Base-by-base conservation (phyloP, 2,888 invertebrate genomes). In the Cheilosia soror region DNA sequence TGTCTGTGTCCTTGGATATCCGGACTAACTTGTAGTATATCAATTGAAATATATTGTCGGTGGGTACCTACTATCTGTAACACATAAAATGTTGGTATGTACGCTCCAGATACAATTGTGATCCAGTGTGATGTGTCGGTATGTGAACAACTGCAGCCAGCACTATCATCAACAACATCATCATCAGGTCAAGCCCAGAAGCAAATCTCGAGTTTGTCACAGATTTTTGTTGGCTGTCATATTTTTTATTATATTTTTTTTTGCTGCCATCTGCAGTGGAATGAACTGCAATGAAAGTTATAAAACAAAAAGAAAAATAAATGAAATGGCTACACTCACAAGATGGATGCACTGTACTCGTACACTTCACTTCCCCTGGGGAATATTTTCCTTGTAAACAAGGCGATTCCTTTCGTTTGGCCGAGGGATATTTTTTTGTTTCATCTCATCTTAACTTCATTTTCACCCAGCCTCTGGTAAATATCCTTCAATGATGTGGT, bases 231-330 rank as follows among this genome's bases (percentile, higher is more conserved):
- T 55, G 42, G 47, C 44, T 15, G 44, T n/a, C 15, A 44, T 55
- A 37, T 7, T 7, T 58, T 33, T 27, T 57, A 57, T 27, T n/a
- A 33, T 25, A 33, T 25, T 66, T 55, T 69, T 13, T 51, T 58
- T 49, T 55, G 40, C 57, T 73, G 68, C 13, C 62, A 73, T 78
- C 63, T 78, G 82, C 71, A 83, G 72, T 72, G 71, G 77, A 72
- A 72, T 66, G 82, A 82, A 72, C 76, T 76, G 81, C 81, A 76
- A 76, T 57, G 69, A 65, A 53, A 75, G 68, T 47, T 57, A 47
- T 66, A 66, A 31, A 20, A 47, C 29, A 62, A 68, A 15, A 31
- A 6, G 5, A 6, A 31, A 6, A 31, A 31, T 6, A 31, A 37
- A 37, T 20, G 20, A 44, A 60, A 62, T 33, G 33, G 58, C 27